Evolutionary conservation across 2,113 vertebrate species (phyloP), one percentile per base, ranked within the genome.

Genomic region (Sprattus sprattus): DNA sequence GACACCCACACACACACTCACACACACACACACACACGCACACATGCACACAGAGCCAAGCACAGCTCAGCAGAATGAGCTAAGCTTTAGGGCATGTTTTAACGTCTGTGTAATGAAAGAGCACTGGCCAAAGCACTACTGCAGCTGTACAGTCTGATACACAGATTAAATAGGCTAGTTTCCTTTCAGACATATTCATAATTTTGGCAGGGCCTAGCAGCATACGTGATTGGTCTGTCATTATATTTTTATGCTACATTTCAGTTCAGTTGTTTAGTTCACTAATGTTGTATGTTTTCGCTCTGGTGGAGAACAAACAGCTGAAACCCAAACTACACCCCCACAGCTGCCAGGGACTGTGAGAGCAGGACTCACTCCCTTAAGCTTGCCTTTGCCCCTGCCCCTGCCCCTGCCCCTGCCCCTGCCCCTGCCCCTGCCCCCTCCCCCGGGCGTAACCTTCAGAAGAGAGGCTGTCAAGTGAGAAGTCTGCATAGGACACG

Each of bases 381-480:
- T 67, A 6, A 0, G 4, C 64, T 28, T 11, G 7, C 64, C 20
- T 9, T 22, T 25, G 20, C n/a, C 20, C n/a, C 20, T 64, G 1
- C 57, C n/a, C 64, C 25, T 10, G 3, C 64, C 64, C n/a, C 64
- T 67, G n/a, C n/a, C n/a, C 64, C 11, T 28, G 0, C 8, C 22
- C 64, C n/a, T 8, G 6, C 64, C 50, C 9, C 50, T 52, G 50
- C 50, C 46, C 46, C 46, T 47, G 46, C 46, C 9, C 46, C 67
- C 75, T 81, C 78, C 81, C 64, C 28, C 28, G 39, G 0, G 28
- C 52, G 0, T 88, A 86, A 80, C 84, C 90, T 87, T 90, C 90
- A 92, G 86, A 92, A 85, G 89, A 85, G 81, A 6, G 83, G 22
- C 81, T 60, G 83, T 0, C 64, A 71, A 32, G 25, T 71, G 64